Base-by-base conservation (phyloP, 2,797 vertebrate species). In the Ceyx erithaca region DNA sequence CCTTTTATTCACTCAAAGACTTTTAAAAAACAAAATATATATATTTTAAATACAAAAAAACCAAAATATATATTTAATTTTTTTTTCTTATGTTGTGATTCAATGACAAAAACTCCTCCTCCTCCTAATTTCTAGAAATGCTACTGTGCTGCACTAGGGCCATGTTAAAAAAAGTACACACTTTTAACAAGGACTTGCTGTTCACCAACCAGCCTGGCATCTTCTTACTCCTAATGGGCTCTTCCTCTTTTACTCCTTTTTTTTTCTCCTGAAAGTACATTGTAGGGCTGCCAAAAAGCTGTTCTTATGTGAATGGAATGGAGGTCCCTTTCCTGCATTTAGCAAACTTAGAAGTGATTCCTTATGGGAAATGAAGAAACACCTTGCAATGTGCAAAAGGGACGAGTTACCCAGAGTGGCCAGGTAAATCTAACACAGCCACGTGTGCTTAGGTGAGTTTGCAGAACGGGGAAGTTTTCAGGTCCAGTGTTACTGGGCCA, bases 151-250 rank as follows among this genome's bases (percentile, higher is more conserved):
- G 40, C 68, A 68, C 31, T 69, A 88, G 20, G 51, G 76, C 66
- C 52, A 13, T 4, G 30, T 71, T 78, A 43, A 43, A 90, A 90
- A 95, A 91, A 85, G 66, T 64, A 62, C 75, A 91, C 21, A 28
- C n/a, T 90, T 81, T 46, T 79, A 92, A 89, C 71, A 69, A 68
- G 85, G 62, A 86, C 37, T 75, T 91, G 75, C 75, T 93, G 75
- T 75, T 85, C 58, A 88, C 37, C 37, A 90, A 75, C 64, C 57
- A 87, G 51, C 31, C 80, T 92, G 90, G 92, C 75, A 62, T 87
- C 77, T 54, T 75, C 68, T 81, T 61, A 45, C 30, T 89, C 52
- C 64, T 72, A 91, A 85, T 30, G 28, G 54, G 23, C 41, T 77
- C 61, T 57, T 82, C 71, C 51, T 67, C 61, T 66, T 62, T 37